Percentiles rank a stretch among this genome's conserved stretches.
phyloP scores from a whole-genome alignment of 2,797 vertebrate species.

The Psittacula echo region DNA sequence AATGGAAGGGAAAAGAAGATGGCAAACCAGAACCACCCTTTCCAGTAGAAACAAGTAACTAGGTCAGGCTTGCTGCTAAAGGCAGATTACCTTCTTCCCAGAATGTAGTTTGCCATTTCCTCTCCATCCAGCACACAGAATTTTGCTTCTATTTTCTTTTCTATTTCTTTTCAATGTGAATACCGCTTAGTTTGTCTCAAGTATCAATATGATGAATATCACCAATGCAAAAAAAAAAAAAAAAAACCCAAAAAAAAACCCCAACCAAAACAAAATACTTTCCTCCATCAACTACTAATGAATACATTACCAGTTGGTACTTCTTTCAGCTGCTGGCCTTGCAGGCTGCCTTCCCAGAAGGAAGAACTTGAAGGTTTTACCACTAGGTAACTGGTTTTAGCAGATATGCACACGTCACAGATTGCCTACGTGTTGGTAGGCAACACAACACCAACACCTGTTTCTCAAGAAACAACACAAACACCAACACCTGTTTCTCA shows the following conservation, averaged over 20 bases:
- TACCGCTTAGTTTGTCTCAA: background rate
- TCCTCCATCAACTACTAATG: background rate
- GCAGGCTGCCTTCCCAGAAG: constrained; percentile 57
- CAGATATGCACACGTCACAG: constrained; percentile 27
- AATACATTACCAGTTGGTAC: constrained; percentile 42
- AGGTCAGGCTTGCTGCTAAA: background rate
- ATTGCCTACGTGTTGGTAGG: background rate
- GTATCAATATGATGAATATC: background rate
- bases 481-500: constrained; percentile 29
- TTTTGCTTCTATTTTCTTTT: background rate
- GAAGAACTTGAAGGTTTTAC: constrained; percentile 51
- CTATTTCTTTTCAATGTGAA: background rate
- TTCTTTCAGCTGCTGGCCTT: constrained; percentile 50
- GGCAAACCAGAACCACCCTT: background rate
- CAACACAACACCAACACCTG: background rate
- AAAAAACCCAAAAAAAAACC: too few species aligned
- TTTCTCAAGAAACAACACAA: background rate
- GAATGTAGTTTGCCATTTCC: background rate
- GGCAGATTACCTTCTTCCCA: background rate
- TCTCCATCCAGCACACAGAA: background rate
- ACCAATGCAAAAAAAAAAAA: background rate
- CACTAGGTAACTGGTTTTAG: constrained; percentile 51
- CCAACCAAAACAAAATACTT: background rate
- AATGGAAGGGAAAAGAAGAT: background rate
- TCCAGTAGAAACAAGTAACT: background rate